Base-by-base conservation (phyloP, 2,113 vertebrate species). In the Rhinogobius similis region DNA sequence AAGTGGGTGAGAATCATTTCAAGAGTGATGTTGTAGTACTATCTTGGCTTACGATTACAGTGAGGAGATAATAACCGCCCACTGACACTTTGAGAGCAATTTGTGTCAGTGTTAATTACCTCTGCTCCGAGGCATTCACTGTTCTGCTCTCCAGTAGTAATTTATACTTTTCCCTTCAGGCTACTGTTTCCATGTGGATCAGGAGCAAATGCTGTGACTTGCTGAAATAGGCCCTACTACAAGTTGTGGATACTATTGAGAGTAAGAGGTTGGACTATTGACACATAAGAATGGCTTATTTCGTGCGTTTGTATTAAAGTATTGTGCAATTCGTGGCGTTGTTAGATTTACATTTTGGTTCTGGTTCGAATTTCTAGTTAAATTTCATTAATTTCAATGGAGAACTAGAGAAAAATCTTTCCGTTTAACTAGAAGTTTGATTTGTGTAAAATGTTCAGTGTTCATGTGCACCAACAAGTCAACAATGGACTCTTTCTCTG, bases 31-130 rank as follows among this genome's bases (percentile, higher is more conserved):
- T 32, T 20, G 27, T 32, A 8, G 16, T 59, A 59, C 56, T 2
- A 18, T 59, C 14, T 59, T 32, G 26, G 27, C 56, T 32, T 0
- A 11, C 18, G 18, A n/a, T 36, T n/a, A 38, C 58, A 38, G 18
- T 5, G 20, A n/a, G 27, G 58, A 38, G 29, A 61, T 61, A 61
- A 61, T 61, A 38, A 61, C 58, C 10, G 9, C 55, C 14, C 32
- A 38, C 16, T 18, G 58, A 61, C 58, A 61, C 58, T n/a, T 58
- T 8, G 55, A 36, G 18, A 61, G 58, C 58, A 61, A 38, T 61
- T 61, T 61, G 58, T 61, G 58, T 61, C 58, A 61, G 4, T 12
- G 58, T 61, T 36, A 61, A 61, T 38, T 61, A 36, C 20, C 18
- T 61, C 18, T 21, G 58, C 58, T 61, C 9, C 20, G 29, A 36